Evolutionary conservation across 2,888 invertebrate species (phyloP).

Genomic region (Strigamia maritima): DNA sequence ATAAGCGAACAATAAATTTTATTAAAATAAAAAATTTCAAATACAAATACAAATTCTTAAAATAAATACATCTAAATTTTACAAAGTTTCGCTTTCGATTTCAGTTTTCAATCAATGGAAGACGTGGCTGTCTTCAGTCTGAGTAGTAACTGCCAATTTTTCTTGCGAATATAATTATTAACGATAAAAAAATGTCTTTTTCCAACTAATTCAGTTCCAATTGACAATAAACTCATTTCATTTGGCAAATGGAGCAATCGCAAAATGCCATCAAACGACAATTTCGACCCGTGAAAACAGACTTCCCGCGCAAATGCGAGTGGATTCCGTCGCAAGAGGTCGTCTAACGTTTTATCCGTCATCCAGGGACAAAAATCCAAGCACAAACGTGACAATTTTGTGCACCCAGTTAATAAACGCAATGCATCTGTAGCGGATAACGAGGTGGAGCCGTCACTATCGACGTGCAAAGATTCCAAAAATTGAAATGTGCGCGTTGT

Average conservation of each 20-base stretch:
- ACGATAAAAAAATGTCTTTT: background rate
- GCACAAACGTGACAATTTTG: background rate
- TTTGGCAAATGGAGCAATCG: conserved; percentile 4
- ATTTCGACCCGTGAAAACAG: conserved; percentile 1
- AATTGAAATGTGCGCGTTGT: background rate
- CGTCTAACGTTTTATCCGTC: conserved; percentile 36
- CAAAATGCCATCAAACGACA: conserved; percentile 35
- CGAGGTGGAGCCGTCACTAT: background rate
- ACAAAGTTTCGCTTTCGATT: too few relatives aligned
- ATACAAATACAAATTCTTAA: too few relatives aligned
- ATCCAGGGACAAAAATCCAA: conserved; percentile 29
- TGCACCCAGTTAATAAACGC: background rate
- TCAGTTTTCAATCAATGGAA: background rate
- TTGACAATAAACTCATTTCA: background rate
- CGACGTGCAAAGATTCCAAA: background rate
- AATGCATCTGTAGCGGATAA: conserved; percentile 8
- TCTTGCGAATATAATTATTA: conserved; percentile 27
- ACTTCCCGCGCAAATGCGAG: background rate
- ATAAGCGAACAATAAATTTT: too few relatives aligned
- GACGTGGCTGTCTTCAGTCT: background rate
- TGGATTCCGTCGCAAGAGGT: conserved; percentile 34
- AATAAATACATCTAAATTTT: too few relatives aligned
- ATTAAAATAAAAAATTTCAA: too few relatives aligned
- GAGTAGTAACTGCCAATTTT: conserved; percentile 10
- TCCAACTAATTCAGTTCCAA: conserved; percentile 7